Evolutionary conservation across 2,797 vertebrate genomes (phyloP).

Genomic region (Oreochromis grahami): DNA sequence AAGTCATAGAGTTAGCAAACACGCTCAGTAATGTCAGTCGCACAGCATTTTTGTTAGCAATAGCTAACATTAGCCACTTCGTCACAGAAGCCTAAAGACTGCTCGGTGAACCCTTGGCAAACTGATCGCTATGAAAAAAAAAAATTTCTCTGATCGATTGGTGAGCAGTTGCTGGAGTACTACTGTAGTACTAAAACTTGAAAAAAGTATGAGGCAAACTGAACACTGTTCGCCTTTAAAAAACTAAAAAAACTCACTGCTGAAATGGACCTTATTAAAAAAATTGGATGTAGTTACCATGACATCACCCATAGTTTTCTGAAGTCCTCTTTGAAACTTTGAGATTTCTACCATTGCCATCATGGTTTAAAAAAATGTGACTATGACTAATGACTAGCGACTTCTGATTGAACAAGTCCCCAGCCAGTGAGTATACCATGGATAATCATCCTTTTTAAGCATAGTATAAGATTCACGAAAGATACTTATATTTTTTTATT

Average conservation of each 20-base stretch:
- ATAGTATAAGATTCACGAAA: background rate
- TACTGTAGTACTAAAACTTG: background rate
- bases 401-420: background rate
- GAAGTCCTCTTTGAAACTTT: background rate
- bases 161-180: background rate
- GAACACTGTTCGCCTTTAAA: background rate
- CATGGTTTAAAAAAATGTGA: background rate
- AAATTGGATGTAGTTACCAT: background rate
- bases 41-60: background rate
- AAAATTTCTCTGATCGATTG: background rate
- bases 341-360: background rate
- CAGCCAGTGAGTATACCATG: background rate
- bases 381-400: background rate
- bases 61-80: background rate
- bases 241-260: background rate
- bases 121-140: background rate
- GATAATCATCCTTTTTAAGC: background rate
- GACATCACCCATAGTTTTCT: background rate
- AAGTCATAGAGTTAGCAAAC: background rate
- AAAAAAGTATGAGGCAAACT: background rate
- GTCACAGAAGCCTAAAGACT: background rate
- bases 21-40: background rate
- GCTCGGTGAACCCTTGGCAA: background rate
- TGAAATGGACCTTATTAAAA: background rate
- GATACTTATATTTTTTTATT: background rate